Evolutionary conservation across 2,888 invertebrate species (phyloP).

Genomic region (Pyrocoelia pectoralis): DNA sequence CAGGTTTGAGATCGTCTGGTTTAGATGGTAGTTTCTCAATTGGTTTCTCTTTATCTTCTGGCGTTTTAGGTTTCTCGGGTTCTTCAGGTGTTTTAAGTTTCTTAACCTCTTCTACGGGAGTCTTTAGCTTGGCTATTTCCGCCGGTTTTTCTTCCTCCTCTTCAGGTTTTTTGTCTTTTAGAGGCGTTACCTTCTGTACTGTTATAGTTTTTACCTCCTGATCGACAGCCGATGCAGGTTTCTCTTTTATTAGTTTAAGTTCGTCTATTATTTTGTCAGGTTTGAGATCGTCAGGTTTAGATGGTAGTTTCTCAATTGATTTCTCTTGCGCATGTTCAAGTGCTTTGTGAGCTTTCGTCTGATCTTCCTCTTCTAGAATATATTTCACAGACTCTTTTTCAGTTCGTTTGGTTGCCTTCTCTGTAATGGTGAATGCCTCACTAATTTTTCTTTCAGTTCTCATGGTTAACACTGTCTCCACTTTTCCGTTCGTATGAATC

Average conservation of each 20-base stretch:
- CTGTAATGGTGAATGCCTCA: too few relatives aligned
- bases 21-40: neutral
- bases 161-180: conserved; percentile 14
- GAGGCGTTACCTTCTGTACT: neutral
- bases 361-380: neutral
- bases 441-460: neutral
- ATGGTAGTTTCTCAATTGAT: neutral
- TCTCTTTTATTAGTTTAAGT: neutral
- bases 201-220: conserved; percentile 4
- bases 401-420: too few relatives aligned
- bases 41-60: conserved; percentile 1
- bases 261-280: neutral
- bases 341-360: neutral
- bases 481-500: neutral
- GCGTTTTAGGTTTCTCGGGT: neutral
- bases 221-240: neutral
- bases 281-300: conserved; percentile 4
- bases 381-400: neutral
- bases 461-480: neutral
- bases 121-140: neutral
- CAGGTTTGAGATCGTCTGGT: neutral
- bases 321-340: neutral
- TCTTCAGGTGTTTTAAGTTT: conserved; percentile 6
- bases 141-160: neutral
- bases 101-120: neutral